These are phyloP conservation scores for Montipora cactus DNA, from an alignment of 64 coral and sea anemone genomes.

Conservation along the genomic window DNA sequence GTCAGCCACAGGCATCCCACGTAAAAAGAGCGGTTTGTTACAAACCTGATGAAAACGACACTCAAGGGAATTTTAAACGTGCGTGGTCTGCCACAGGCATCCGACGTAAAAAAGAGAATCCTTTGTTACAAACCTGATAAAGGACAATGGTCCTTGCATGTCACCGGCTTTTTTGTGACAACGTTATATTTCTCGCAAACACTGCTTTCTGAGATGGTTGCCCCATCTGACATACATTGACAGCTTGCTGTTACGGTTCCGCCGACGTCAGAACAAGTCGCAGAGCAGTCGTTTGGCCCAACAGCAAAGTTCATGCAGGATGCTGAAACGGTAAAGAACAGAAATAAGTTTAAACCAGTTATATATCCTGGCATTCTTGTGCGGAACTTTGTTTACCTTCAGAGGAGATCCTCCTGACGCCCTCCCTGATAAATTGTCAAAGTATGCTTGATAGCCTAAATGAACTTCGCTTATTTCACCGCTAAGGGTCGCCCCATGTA, in stretches of 20 bases:
- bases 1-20: too few species aligned
- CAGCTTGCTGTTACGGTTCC: slow-evolving; percentile 5
- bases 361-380: too few species aligned
- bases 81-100: too few species aligned
- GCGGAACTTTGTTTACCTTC: too few species aligned
- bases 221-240: background rate
- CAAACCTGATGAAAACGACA: background rate
- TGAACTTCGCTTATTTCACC: too few species aligned
- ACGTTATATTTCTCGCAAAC: background rate
- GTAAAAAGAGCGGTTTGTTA: too few species aligned
- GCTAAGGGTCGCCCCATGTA: too few species aligned
- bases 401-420: too few species aligned
- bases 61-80: too few species aligned
- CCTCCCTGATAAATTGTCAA: too few species aligned
- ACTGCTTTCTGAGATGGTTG: background rate
- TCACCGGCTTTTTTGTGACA: background rate
- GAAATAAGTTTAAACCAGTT: background rate
- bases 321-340: background rate
- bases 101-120: too few species aligned
- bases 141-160: background rate
- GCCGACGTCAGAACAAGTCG: slow-evolving; percentile 9
- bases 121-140: slow-evolving; percentile 5
- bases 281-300: background rate
- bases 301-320: background rate
- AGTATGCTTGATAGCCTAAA: too few species aligned